Conservation (phyloP, 2,888 invertebrate species). For the Stenchaetothrips biformis region DNA sequence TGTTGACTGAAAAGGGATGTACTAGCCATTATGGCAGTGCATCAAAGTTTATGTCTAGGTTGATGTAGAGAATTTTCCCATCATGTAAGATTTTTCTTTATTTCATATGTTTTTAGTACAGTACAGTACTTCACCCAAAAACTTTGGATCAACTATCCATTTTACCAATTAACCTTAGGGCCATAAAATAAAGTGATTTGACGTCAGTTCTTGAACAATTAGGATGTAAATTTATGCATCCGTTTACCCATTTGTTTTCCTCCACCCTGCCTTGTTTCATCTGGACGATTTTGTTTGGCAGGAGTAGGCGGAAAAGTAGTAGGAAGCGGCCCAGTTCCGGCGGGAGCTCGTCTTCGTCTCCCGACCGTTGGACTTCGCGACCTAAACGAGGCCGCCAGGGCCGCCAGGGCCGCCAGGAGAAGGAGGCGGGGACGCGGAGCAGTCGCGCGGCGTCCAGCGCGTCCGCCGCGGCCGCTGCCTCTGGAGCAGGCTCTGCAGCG, state of each 20-base stretch:
- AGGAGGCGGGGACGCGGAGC: constrained; percentile 54
- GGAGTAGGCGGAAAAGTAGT: constrained; percentile 27
- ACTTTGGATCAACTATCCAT: too few relatives aligned
- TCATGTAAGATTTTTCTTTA: too few relatives aligned
- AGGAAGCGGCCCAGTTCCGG: constrained; percentile 27
- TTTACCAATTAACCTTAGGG: too few relatives aligned
- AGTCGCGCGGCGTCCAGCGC: constrained; percentile 48
- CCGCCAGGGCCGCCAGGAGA: constrained; percentile 40
- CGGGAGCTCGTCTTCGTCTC: constrained; percentile 21
- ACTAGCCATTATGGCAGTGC: too few relatives aligned
- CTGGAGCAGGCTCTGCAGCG: constrained; percentile 50
- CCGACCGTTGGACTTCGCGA: constrained; percentile 26
- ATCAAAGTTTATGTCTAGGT: too few relatives aligned
- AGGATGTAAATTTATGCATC: too few relatives aligned
- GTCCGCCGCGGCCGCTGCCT: constrained; percentile 44
- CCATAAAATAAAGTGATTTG: too few relatives aligned
- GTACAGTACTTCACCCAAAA: too few relatives aligned
- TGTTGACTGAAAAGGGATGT: neutral
- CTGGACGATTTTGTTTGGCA: neutral
- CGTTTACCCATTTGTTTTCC: neutral
- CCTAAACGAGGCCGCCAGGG: constrained; percentile 43
- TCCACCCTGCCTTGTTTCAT: neutral
- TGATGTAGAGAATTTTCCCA: too few relatives aligned
- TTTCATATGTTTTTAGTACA: too few relatives aligned
- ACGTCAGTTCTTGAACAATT: too few relatives aligned